Evolutionary conservation across 1,140 invertebrate species (phyloP), one percentile per base, ranked within the genome.

Genomic region (Bombus picipes): DNA sequence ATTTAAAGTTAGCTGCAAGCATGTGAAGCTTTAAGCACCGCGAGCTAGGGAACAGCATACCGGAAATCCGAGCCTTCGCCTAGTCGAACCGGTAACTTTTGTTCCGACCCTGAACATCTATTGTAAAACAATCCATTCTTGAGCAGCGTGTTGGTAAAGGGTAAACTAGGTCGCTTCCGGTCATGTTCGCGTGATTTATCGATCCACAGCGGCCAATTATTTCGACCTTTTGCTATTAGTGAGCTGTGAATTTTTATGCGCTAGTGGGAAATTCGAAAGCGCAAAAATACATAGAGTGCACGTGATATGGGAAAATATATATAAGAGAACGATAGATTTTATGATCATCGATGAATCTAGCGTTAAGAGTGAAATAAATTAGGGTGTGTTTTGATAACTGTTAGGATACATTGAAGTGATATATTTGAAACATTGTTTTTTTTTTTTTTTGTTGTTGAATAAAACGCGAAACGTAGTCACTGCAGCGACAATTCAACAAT

Each of bases 1-100:
- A 89, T 89, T 89, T 89, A 88, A 89, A 89, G 84, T 89, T 89
- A 76, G 87, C 34, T 87, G 80, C 75, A 70, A 70, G 81, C 81
- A 80, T 73, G 87, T 71, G 83, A 89, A 79, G 74, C 86, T 85
- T 65, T 37, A 66, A 65, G 75, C 34, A 62, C 28, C 47, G 39
- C 3, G 37, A 9, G 25, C 73, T 25, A 77, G 37, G 0, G 41
- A 70, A 18, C 47, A 57, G 57, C 80, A 34, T 25, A 25, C 32
- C 39, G 12, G 73, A 76, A 62, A 72, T 68, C 57, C 57, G 59
- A 75, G 75, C 57, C 53, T 12, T 34, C 43, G 9, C 25, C 8
- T n/a, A 22, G 28, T 18, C 62, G n/a, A 37, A 62, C 37, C 8
- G 10, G 39, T 62, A 57, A 41, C 62, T 65, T 70, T 73, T 43